Percentiles rank a stretch among this genome's conserved stretches.
These are phyloP conservation scores for Archilochus colubris DNA, from an alignment of 2,113 vertebrate genomes.

Conservation along the genomic window DNA sequence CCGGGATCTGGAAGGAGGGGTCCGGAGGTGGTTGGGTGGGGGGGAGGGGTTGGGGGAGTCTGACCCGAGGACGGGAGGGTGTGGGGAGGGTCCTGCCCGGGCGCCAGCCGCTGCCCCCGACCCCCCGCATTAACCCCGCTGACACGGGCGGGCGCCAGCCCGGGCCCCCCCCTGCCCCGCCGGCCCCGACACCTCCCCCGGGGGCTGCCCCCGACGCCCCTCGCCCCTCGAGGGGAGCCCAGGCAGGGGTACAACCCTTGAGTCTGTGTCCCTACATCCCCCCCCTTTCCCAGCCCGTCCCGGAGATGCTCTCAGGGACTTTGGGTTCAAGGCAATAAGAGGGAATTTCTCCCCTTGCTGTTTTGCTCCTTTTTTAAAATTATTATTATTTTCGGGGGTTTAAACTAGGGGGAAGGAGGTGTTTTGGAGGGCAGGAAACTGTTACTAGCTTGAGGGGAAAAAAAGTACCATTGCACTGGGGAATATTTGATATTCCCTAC, in stretches of 20 bases:
- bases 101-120: slow-evolving; percentile 81
- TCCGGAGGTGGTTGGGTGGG: no score
- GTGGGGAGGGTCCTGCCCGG: slow-evolving; percentile 36
- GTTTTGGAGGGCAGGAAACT: no score
- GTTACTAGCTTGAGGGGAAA: no score
- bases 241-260: background rate
- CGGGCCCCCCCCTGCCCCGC: background rate
- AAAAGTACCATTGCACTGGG: no score
- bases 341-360: no score
- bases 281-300: background rate
- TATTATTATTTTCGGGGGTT: no score
- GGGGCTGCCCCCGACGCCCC: background rate
- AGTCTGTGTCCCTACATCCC: no score
- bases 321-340: background rate
- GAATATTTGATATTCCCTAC: no score
- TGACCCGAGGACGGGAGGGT: background rate
- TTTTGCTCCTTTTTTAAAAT: no score
- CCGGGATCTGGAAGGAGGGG: no score
- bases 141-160: slow-evolving; percentile 42
- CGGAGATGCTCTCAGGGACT: background rate
- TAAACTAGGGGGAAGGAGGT: no score
- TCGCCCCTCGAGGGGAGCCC: background rate
- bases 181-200: background rate
- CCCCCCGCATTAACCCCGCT: slow-evolving; percentile 81
- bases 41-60: no score